These are phyloP conservation scores for Fulmarus glacialis DNA, from an alignment of 2,113 vertebrate genomes.

Conservation along the genomic window DNA sequence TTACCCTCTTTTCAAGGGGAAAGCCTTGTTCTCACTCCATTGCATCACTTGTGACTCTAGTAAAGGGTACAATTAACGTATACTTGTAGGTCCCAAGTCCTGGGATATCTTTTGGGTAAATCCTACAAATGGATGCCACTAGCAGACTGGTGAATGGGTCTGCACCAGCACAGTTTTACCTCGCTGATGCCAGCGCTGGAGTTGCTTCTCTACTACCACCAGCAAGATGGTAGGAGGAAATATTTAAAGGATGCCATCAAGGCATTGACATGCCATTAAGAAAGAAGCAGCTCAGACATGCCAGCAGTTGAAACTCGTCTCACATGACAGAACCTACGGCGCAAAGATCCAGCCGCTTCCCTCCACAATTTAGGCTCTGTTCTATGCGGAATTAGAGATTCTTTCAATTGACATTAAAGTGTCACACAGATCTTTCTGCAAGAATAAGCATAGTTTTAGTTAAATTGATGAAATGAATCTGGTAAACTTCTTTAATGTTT, in stretches of 20 bases:
- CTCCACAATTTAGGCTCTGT: fast-evolving
- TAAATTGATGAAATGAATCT: not conserved
- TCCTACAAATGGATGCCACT: not conserved
- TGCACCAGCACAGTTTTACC: no score
- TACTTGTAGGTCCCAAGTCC: not conserved
- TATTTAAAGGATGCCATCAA: not conserved
- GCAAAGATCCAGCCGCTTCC: not conserved
- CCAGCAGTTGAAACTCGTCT: not conserved
- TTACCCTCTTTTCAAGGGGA: not conserved
- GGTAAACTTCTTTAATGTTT: not conserved
- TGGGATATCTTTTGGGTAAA: not conserved
- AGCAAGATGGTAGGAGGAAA: not conserved
- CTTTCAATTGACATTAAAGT: not conserved
- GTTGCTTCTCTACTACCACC: not conserved
- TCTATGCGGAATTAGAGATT: not conserved
- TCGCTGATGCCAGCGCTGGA: fast-evolving
- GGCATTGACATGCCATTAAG: not conserved
- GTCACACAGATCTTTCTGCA: not conserved
- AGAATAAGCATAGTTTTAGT: not conserved
- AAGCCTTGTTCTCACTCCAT: not conserved
- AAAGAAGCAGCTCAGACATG: not conserved
- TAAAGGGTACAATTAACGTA: not conserved
- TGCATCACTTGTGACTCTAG: no score
- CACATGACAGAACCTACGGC: not conserved
- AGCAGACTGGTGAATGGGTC: not conserved